Conservation (phyloP, 2,797 vertebrate species). For the Tokudaia muenninki region DNA sequence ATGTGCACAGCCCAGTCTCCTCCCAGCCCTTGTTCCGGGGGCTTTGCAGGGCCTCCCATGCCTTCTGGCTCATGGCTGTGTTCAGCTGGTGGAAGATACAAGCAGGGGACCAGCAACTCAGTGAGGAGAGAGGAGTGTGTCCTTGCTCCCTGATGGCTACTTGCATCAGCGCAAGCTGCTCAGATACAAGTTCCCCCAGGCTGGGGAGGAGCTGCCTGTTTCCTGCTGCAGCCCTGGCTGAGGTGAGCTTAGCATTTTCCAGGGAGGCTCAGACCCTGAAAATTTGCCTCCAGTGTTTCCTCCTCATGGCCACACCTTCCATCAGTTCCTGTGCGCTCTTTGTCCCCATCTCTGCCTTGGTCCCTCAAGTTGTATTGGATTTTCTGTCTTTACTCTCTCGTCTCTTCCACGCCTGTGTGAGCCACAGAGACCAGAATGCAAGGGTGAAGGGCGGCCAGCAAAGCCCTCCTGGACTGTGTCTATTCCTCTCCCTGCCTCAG, state of each 20-base stretch:
- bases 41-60: not conserved
- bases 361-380: too few species aligned
- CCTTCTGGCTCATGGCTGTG: not conserved
- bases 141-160: not conserved
- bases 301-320: not conserved
- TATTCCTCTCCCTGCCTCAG: not conserved
- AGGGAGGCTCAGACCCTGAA: too few species aligned
- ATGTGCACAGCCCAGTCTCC: not conserved
- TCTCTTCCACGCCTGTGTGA: not conserved
- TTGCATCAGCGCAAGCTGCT: not conserved
- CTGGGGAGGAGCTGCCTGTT: not conserved
- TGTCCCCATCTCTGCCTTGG: not conserved
- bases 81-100: not conserved
- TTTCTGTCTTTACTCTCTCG: not conserved
- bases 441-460: not conserved
- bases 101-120: not conserved
- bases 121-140: not conserved
- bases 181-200: not conserved
- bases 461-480: not conserved
- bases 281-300: not conserved
- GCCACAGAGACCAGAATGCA: not conserved
- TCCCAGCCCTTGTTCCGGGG: not conserved
- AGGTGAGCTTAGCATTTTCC: not conserved
- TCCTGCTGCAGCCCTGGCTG: not conserved
- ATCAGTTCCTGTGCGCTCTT: not conserved